phyloP scores from a whole-genome alignment of 2,797 vertebrate genomes.

The Lepus oiostolus region DNA sequence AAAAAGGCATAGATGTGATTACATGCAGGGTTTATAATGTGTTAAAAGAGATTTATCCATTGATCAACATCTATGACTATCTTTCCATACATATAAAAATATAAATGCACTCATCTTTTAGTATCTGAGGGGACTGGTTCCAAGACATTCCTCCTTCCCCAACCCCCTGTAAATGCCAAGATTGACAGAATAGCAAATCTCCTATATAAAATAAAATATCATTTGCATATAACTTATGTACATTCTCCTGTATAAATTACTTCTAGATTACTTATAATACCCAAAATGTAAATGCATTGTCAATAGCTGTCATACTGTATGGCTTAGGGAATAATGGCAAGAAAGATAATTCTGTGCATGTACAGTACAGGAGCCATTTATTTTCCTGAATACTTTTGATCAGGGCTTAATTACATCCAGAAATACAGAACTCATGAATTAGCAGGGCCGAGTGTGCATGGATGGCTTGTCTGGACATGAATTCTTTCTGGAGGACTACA shows the following conservation, averaged over 20 bases:
- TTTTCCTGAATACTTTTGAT: neutral
- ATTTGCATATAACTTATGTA: neutral
- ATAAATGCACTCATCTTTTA: neutral
- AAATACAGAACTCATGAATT: neutral
- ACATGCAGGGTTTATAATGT: neutral
- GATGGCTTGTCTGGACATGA: neutral
- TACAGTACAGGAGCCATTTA: neutral
- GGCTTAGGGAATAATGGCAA: neutral
- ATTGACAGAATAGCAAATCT: neutral
- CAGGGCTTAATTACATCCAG: neutral
- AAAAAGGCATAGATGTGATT: neutral
- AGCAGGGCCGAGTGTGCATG: neutral
- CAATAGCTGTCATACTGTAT: neutral
- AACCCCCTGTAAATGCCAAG: neutral
- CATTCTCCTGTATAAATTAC: neutral
- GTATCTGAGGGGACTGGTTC: neutral
- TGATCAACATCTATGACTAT: neutral
- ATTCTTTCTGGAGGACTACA: neutral
- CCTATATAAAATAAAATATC: neutral
- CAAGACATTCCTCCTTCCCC: neutral
- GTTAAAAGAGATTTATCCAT: neutral
- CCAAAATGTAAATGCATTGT: neutral
- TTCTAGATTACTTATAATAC: neutral
- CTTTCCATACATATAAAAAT: constrained; percentile 20
- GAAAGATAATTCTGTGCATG: neutral